Evolutionary conservation across 2,113 vertebrate species (phyloP), one percentile per base, ranked within the genome.

Genomic region (Scomber colias): DNA sequence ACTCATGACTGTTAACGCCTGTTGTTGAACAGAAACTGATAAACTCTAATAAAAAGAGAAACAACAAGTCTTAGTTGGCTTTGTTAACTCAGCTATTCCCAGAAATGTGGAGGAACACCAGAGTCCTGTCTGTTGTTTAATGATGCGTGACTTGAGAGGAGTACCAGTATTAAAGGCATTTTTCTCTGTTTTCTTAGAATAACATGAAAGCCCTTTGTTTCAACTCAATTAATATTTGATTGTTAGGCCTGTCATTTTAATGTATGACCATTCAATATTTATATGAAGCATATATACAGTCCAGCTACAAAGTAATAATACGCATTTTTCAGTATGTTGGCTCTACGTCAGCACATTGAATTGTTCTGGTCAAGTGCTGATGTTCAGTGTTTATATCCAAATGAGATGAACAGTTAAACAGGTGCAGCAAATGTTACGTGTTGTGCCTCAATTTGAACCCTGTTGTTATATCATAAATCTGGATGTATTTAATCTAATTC

Each of bases 31-130:
- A 21, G 3, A 5, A 49, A 48, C 11, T 12, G 8, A 30, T 27
- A 27, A 27, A 27, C 24, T 53, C 54, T 46, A 54, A 61, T 48
- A 54, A 53, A 66, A 67, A 56, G 35, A 77, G 50, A 50, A 40
- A 55, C 63, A 17, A 16, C 35, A 30, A 4, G 14, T 77, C 46
- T 55, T 6, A 46, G 9, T 24, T 11, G n/a, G 24, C 48, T 31
- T 24, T 46, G 50, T 59, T 31, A 11, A 30, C 44, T 61, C 48
- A 63, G 76, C 50, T 44, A 0, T 64, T 79, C n/a, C 19, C 13
- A 1, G 12, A 60, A 66, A 66, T 12, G 13, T 35, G 11, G 27
- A 56, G 5, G 49, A 45, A 45, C 24, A 49, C 13, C 13, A 59
- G 53, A 61, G 55, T 30, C 9, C 4, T n/a, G 4, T 30, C 49